Evolutionary conservation across 2,113 vertebrate genomes (phyloP).

Genomic region (Notechis scutatus): DNA sequence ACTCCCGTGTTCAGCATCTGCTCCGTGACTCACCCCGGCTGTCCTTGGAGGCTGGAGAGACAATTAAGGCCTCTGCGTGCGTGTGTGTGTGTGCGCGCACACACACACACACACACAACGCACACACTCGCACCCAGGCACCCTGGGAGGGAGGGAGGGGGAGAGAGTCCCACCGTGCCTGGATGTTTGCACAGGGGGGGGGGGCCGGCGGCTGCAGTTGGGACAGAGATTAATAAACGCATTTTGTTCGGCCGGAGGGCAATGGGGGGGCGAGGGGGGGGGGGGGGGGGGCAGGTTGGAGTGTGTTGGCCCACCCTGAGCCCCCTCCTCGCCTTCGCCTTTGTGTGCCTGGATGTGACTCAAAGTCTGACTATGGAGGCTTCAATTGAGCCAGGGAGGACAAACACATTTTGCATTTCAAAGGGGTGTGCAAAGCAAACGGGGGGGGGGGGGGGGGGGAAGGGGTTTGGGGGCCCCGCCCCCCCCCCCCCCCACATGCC

Average conservation of each 20-base stretch:
- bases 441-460: rapidly evolving
- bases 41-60: conserved; percentile 28
- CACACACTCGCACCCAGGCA: no score
- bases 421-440: background rate
- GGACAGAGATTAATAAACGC: conserved; percentile 30
- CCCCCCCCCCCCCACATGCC: no score
- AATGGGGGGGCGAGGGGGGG: background rate
- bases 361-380: background rate
- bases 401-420: background rate
- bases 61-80: background rate
- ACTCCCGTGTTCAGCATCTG: conserved; percentile 31
- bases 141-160: background rate
- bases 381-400: background rate
- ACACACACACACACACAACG: no score
- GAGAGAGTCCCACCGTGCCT: background rate
- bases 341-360: background rate
- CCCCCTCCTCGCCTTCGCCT: background rate
- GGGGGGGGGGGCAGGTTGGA: background rate
- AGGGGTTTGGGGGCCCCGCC: background rate
- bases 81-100: no score
- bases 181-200: background rate
- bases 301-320: background rate
- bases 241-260: background rate
- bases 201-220: background rate
- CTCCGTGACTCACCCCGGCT: conserved; percentile 22